Evolutionary conservation across 2,888 invertebrate genomes (phyloP).

Genomic region (Mactromeris polynyma): DNA sequence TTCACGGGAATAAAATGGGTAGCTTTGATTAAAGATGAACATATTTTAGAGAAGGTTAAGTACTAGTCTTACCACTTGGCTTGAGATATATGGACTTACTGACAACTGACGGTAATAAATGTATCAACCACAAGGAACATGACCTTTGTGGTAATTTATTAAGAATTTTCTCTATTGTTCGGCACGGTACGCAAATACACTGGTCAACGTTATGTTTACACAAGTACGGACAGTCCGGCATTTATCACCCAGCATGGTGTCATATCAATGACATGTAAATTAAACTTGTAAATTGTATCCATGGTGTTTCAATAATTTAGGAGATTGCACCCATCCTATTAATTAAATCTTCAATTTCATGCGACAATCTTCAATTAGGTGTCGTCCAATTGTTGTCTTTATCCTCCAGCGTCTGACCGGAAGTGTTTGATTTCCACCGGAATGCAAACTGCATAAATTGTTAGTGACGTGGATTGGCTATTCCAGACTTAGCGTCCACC

Average conservation of each 20-base stretch:
- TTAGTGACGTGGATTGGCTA: neutral
- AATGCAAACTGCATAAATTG: conserved; percentile 33
- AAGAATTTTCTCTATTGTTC: conserved; percentile 38
- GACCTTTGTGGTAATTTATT: conserved; percentile 44
- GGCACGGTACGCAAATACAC: conserved; percentile 41
- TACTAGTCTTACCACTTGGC: conserved; percentile 10
- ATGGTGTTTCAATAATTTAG: conserved; percentile 42
- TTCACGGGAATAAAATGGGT: neutral
- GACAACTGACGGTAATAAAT: conserved; percentile 40
- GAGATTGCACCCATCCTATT: conserved; percentile 37
- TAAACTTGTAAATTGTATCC: conserved; percentile 49
- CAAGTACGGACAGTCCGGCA: conserved; percentile 45
- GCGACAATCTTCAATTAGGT: conserved; percentile 47
- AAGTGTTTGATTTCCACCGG: conserved; percentile 10
- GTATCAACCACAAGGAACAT: conserved; percentile 18
- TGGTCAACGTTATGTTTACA: conserved; percentile 51
- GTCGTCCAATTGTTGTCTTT: conserved; percentile 30
- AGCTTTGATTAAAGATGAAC: neutral
- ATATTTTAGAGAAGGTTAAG: neutral
- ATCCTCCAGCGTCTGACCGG: conserved; percentile 25
- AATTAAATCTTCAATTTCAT: conserved; percentile 55
- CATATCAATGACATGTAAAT: conserved; percentile 56
- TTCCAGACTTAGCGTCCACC: conserved; percentile 23
- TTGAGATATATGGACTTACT: conserved; percentile 34
- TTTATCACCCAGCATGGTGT: conserved; percentile 56